Evolutionary conservation across 2,888 invertebrate species (phyloP).

Genomic region (Hipparchia semele): DNA sequence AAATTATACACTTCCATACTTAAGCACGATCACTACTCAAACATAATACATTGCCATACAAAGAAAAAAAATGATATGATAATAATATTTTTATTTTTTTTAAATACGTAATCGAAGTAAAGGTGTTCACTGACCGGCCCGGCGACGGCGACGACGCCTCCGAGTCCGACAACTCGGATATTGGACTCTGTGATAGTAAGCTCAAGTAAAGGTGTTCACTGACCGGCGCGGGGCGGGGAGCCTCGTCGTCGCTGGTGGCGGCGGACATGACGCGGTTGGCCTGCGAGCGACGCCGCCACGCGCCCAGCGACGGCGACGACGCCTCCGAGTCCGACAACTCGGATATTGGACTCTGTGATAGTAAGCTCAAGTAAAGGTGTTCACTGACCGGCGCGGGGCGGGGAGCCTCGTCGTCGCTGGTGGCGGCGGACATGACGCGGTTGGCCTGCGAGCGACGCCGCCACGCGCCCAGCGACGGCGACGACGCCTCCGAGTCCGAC

Average conservation of each 20-base stretch:
- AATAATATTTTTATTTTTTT: not conserved
- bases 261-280: constrained; percentile 66
- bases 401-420: constrained; percentile 71
- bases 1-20: too few species aligned
- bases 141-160: constrained; percentile 72
- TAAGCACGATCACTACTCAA: too few species aligned
- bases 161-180: constrained; percentile 85
- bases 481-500: constrained; percentile 82
- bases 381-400: constrained; percentile 56
- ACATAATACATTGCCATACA: too few species aligned
- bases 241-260: constrained; percentile 72
- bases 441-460: constrained; percentile 62
- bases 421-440: constrained; percentile 67
- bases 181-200: constrained; percentile 65
- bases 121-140: constrained; percentile 54
- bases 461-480: constrained; percentile 61
- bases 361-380: not conserved
- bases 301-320: constrained; percentile 66
- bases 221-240: constrained; percentile 59
- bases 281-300: constrained; percentile 58
- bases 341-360: constrained; percentile 78
- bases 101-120: not conserved
- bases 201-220: constrained; percentile 29
- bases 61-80: too few species aligned
- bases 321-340: constrained; percentile 84